A percentile compares a stretch with the other conserved stretches of the same genome.
These are phyloP conservation scores for Tolypeutes matacus DNA, from an alignment of 2,797 vertebrate genomes.

Conservation along the genomic window DNA sequence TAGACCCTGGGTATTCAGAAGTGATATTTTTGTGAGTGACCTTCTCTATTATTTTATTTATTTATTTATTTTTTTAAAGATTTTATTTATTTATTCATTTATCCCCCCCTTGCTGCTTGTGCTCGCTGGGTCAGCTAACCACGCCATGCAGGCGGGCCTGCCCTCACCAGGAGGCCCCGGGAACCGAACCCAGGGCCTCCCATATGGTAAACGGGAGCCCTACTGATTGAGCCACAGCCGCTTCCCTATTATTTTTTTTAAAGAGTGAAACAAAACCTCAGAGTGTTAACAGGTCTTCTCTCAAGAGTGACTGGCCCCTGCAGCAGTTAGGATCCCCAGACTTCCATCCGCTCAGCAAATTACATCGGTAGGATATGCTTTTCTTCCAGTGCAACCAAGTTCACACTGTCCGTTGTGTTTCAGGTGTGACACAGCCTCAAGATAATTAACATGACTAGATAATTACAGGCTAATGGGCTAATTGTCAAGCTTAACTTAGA, in stretches of 20 bases:
- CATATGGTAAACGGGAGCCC: too few relatives aligned
- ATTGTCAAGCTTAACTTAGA: constrained; percentile 27
- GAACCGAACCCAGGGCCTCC: too few relatives aligned
- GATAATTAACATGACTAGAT: background rate
- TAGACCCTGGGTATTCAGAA: background rate
- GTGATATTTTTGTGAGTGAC: background rate
- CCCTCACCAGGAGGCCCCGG: too few relatives aligned
- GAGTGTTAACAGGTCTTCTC: background rate
- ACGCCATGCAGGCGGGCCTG: too few relatives aligned
- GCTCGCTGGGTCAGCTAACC: too few relatives aligned
- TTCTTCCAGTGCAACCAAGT: background rate
- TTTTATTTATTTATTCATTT: too few relatives aligned
- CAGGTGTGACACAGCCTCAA: background rate
- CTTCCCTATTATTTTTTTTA: background rate
- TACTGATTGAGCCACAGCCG: too few relatives aligned
- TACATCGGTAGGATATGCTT: background rate
- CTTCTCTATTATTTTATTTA: background rate
- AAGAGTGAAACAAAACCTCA: constrained; percentile 23
- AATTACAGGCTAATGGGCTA: background rate
- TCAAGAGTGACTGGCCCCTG: background rate
- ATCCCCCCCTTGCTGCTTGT: too few relatives aligned
- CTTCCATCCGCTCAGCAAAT: background rate
- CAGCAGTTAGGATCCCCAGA: background rate
- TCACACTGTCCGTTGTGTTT: background rate
- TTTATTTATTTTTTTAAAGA: too few relatives aligned